A percentile compares a stretch with the other conserved stretches of the same genome.
Conservation (phyloP, 2,797 vertebrate species). For the Tenualosa ilisha region DNA sequence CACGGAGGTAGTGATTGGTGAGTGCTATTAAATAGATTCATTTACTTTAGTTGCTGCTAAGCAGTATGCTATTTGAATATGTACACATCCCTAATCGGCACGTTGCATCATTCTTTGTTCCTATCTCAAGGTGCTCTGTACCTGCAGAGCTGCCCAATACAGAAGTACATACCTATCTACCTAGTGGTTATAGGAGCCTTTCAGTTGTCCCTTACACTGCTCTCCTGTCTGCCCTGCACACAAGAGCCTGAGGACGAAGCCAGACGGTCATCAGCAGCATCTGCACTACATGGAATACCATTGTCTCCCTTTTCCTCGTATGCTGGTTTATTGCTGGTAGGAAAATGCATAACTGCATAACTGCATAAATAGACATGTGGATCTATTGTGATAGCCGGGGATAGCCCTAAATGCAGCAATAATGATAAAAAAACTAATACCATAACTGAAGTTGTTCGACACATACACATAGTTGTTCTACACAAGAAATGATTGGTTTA, state of each 20-base stretch:
- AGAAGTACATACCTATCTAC: conserved; percentile 60
- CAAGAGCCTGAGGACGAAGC: conserved; percentile 46
- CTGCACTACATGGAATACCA: conserved; percentile 59
- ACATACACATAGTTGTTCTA: too few relatives aligned
- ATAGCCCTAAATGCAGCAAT: too few relatives aligned
- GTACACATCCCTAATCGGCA: not conserved
- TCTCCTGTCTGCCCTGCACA: conserved; percentile 58
- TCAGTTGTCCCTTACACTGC: conserved; percentile 39
- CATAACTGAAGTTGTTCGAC: too few relatives aligned
- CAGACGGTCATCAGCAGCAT: conserved; percentile 45
- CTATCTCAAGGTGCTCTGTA: conserved; percentile 49
- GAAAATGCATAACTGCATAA: not conserved
- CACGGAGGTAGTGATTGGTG: conserved; percentile 55
- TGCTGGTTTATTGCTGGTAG: conserved; percentile 64
- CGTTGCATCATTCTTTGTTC: not conserved
- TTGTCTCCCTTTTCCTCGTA: conserved; percentile 58
- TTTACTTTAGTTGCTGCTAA: not conserved
- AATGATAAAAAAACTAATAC: too few relatives aligned
- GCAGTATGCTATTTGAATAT: not conserved
- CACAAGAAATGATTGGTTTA: too few relatives aligned
- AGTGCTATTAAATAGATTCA: conserved; percentile 1
- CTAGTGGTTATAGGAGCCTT: conserved; percentile 59
- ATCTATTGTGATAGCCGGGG: too few relatives aligned
- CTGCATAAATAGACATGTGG: not conserved
- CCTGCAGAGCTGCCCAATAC: conserved; percentile 47